Evolutionary conservation across 2,113 vertebrate species (phyloP).

Genomic region (Plecotus auritus): DNA sequence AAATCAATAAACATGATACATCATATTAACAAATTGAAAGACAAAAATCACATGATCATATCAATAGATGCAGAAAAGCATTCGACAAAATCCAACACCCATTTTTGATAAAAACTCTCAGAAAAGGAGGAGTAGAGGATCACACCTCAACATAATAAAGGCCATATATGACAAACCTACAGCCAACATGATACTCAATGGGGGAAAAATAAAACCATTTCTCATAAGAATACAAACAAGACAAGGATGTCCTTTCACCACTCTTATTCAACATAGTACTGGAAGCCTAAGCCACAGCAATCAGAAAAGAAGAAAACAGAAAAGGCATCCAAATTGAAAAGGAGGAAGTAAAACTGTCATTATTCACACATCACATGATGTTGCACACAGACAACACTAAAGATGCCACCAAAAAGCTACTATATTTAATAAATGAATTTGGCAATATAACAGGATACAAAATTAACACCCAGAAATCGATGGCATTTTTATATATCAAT

Average conservation of each 20-base stretch:
- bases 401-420: no score
- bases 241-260: neutral
- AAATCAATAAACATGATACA: neutral
- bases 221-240: neutral
- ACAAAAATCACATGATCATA: neutral
- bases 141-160: neutral
- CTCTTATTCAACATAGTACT: no score
- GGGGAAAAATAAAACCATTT: neutral
- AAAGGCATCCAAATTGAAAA: no score
- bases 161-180: neutral
- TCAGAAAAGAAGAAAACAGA: no score
- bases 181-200: neutral
- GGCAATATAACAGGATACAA: no score
- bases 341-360: no score
- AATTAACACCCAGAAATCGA: no score
- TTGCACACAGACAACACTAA: no score
- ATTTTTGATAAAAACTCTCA: neutral
- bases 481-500: no score
- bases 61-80: neutral
- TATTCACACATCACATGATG: no score
- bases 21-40: neutral
- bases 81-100: neutral
- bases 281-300: no score
- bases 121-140: neutral
- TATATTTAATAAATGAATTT: no score